These are phyloP conservation scores for Melanotaenia pygmaea DNA, from an alignment of 2,797 vertebrate species.

Conservation along the genomic window DNA sequence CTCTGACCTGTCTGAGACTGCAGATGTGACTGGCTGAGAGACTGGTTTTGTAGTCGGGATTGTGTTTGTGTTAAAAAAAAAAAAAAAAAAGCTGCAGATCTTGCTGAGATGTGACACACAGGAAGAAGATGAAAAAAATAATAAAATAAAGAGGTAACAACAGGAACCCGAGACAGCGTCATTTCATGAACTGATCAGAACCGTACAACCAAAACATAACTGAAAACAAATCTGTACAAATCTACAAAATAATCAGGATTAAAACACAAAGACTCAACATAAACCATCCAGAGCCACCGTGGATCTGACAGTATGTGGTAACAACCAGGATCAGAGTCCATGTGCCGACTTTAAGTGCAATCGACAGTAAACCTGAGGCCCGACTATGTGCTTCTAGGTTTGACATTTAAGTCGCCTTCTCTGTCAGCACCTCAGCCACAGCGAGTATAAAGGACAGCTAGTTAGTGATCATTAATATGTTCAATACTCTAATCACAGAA, in stretches of 20 bases:
- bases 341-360: conserved; percentile 46
- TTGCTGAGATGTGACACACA: neutral
- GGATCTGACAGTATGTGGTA: conserved; percentile 20
- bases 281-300: conserved; percentile 20
- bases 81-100: conserved; percentile 21
- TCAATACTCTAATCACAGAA: conserved; percentile 15
- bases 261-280: conserved; percentile 40
- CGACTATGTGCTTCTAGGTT: conserved; percentile 28
- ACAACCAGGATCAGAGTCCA: conserved; percentile 31
- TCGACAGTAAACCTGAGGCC: conserved; percentile 37
- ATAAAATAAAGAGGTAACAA: no score
- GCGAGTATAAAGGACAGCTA: conserved; percentile 40
- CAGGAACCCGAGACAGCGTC: conserved; percentile 33
- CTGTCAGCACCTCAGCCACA: conserved; percentile 2
- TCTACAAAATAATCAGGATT: conserved; percentile 62
- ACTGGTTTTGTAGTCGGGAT: neutral
- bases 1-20: neutral
- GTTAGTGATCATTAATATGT: conserved; percentile 45
- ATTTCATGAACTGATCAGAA: conserved; percentile 47
- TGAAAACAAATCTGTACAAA: conserved; percentile 56
- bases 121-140: conserved; percentile 1
- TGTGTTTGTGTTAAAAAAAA: neutral
- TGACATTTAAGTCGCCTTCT: neutral
- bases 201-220: conserved; percentile 50
- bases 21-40: neutral